Evolutionary conservation across 2,797 vertebrate species (phyloP).

Genomic region (Argya squamiceps): DNA sequence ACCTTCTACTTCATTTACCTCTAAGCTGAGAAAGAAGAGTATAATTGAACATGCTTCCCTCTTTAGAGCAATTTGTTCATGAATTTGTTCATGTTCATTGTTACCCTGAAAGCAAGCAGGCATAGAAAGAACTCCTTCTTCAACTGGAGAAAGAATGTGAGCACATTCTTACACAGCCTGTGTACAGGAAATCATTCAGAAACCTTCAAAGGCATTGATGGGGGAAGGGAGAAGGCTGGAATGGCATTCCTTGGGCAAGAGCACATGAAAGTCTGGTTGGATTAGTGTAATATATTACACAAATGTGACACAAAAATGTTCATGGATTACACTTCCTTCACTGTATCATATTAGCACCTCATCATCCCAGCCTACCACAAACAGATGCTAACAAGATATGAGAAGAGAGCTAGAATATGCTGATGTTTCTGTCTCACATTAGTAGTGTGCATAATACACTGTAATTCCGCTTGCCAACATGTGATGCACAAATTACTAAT

Average conservation of each 20-base stretch:
- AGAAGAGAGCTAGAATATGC: neutral
- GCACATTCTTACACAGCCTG: neutral
- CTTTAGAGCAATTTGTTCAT: constrained; percentile 32
- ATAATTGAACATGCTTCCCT: constrained; percentile 43
- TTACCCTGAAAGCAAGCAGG: neutral
- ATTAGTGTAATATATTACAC: constrained; percentile 61
- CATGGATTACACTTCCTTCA: constrained; percentile 52
- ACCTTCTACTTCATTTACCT: constrained; percentile 50
- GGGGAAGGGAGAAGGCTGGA: constrained; percentile 41
- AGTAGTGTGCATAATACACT: neutral
- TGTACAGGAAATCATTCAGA: constrained; percentile 55
- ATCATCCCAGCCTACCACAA: constrained; percentile 58
- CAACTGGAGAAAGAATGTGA: neutral
- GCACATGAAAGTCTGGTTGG: constrained; percentile 60
- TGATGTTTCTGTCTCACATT: constrained; percentile 58
- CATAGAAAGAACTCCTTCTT: neutral
- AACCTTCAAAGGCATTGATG: constrained; percentile 57
- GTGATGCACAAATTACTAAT: neutral
- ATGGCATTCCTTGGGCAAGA: constrained; percentile 44
- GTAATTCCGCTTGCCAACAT: neutral
- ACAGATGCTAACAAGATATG: constrained; percentile 61
- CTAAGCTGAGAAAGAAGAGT: neutral
- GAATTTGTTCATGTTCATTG: constrained; percentile 14
- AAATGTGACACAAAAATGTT: constrained; percentile 62
- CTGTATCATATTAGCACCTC: constrained; percentile 74